Conservation (phyloP, 2,797 vertebrate genomes). For the Acipenser transmontanus region DNA sequence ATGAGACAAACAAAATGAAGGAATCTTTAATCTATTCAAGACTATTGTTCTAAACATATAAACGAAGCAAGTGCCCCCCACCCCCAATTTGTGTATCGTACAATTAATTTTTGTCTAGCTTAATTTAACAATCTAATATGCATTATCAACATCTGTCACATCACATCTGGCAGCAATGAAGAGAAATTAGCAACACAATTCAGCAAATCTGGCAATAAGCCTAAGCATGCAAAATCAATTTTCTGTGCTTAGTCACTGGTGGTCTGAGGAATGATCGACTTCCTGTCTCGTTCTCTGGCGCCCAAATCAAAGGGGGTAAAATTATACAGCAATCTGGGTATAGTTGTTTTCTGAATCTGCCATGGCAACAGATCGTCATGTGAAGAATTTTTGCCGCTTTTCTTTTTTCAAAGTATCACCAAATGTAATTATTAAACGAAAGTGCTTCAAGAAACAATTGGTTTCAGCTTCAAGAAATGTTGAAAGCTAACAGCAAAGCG, state of each 20-base stretch:
- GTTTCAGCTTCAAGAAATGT: conserved; percentile 24
- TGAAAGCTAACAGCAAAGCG: conserved; percentile 21
- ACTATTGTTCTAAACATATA: too few species aligned
- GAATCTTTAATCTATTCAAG: too few species aligned
- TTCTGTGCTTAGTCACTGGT: conserved; percentile 56
- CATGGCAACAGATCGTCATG: conserved; percentile 24
- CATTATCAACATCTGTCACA: conserved; percentile 58
- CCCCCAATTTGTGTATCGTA: too few species aligned
- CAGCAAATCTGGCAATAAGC: conserved; percentile 64
- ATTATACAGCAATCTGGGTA: conserved; percentile 63
- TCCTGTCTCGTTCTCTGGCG: conserved; percentile 64
- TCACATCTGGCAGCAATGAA: conserved; percentile 76
- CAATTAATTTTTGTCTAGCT: too few species aligned
- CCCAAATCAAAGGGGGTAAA: conserved; percentile 65
- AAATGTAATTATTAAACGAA: conserved; percentile 45
- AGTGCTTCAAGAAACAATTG: conserved; percentile 44
- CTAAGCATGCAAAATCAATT: conserved; percentile 58
- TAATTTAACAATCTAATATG: conserved; percentile 37
- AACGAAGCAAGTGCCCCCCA: too few species aligned
- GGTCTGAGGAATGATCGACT: conserved; percentile 64
- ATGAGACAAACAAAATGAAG: too few species aligned
- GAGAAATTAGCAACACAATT: conserved; percentile 71
- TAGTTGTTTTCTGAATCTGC: conserved; percentile 46
- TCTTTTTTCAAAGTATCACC: conserved; percentile 44
- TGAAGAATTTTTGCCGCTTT: conserved; percentile 17